Evolutionary conservation across 64 coral and sea anemone species (phyloP), one percentile per base, ranked within the genome.

Genomic region (Montipora capricornis): DNA sequence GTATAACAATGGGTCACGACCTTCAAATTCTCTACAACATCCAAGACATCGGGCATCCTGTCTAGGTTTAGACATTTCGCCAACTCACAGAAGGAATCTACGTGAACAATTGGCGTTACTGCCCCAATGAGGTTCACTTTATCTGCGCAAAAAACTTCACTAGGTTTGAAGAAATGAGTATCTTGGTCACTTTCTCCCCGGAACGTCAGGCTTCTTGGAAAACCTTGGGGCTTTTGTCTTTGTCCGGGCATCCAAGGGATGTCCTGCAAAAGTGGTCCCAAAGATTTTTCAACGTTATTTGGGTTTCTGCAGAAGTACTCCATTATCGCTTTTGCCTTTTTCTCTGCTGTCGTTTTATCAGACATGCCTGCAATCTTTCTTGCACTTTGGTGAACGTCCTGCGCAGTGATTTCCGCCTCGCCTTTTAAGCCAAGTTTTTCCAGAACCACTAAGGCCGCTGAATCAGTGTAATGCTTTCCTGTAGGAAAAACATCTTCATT

Each of bases 321-420:
- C 22, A 94, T 74, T 59, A 97, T 91, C 7, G 93, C 90, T 85
- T 47, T 44, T 13, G 96, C 83, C 48, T 97, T 97, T n/a, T 6
- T 89, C 78, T 59, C 51, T 5, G 93, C 92, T 92, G 52, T 73
- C 17, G 49, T 2, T 13, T 89, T 2, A 77, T 82, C 67, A 47
- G 76, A 14, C 49, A 95, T 68, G 10, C 47, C 37, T 44, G n/a
- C 47, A 8, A 97, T 73, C 17, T 91, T 13, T 24, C 84, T 66
- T 4, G 70, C 93, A 75, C 96, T 92, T 52, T 64, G 51, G 26
- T 89, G 20, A 37, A 97, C 29, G 59, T 97, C 92, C 52, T 75
- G 4, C 17, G 89, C 49, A 9, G 83, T 89, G 15, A 97, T 66
- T 4, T 55, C 14, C 22, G 46, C 80, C 14, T 95, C 84, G 26